Conservation (phyloP, 2,113 vertebrate species). For the Melozone crissalis region DNA sequence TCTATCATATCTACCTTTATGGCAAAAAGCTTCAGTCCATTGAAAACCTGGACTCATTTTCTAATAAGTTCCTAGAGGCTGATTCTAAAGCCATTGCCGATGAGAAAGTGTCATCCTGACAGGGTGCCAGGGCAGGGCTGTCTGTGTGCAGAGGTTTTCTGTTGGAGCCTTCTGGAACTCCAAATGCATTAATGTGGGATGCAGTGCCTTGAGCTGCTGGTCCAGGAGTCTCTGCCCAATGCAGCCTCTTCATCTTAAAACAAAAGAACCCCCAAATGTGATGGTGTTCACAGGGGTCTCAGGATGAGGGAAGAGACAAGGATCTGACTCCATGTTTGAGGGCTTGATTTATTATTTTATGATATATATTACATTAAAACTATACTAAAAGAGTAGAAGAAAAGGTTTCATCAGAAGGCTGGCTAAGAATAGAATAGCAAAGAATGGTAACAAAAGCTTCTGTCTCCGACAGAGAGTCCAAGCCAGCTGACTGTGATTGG, state of each 20-base stretch:
- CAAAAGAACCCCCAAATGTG: not conserved
- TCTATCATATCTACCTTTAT: not conserved
- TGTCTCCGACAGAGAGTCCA: too few species aligned
- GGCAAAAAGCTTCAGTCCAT: not conserved
- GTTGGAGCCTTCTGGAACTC: fast-evolving
- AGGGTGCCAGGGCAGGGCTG: not conserved
- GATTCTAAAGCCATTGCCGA: not conserved
- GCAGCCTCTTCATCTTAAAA: not conserved
- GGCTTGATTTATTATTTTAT: too few species aligned
- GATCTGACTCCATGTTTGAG: too few species aligned
- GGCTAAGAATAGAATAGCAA: too few species aligned
- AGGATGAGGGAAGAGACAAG: too few species aligned
- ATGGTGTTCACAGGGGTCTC: too few species aligned
- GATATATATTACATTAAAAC: too few species aligned
- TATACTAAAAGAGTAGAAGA: too few species aligned
- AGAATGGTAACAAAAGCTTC: too few species aligned
- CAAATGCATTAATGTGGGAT: not conserved
- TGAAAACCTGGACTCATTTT: not conserved
- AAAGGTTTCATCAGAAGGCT: too few species aligned
- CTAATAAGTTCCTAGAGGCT: not conserved
- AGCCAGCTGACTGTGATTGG: too few species aligned
- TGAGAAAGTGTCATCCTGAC: not conserved
- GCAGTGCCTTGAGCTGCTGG: not conserved
- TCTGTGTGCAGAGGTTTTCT: not conserved
- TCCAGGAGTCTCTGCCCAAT: not conserved